Percentiles rank a stretch among this genome's conserved stretches.
Conservation (phyloP, 2,888 invertebrate species). For the Chymomyza caudatula region DNA sequence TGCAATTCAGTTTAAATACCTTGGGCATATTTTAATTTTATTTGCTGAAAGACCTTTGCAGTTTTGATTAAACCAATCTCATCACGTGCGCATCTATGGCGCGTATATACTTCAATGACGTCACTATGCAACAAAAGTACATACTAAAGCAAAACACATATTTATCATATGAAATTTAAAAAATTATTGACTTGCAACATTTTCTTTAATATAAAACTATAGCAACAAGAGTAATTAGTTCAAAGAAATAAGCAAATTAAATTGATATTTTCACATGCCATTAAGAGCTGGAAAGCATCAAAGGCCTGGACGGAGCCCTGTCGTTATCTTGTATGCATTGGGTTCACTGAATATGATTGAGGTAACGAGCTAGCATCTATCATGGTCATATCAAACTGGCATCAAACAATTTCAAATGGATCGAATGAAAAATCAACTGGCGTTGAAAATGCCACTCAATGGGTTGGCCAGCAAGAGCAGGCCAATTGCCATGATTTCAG, state of each 20-base stretch:
- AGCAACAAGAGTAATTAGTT: not conserved
- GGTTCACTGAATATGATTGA: conserved; percentile 56
- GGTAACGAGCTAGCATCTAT: conserved; percentile 68
- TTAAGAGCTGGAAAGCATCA: not conserved
- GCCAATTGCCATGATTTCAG: conserved; percentile 44
- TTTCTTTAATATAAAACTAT: not conserved
- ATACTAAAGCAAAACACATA: not conserved
- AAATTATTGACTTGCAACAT: not conserved
- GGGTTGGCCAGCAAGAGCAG: conserved; percentile 1
- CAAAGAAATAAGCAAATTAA: not conserved
- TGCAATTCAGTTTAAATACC: too few relatives aligned
- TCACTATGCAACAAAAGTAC: not conserved
- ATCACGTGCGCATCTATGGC: not conserved
- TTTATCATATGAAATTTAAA: not conserved
- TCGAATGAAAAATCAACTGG: conserved; percentile 72
- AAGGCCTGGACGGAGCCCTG: not conserved
- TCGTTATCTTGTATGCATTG: conserved; percentile 1
- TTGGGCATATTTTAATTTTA: too few relatives aligned
- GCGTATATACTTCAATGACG: not conserved
- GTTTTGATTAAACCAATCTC: too few relatives aligned
- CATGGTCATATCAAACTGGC: conserved; percentile 71
- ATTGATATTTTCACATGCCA: not conserved
- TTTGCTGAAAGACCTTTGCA: too few relatives aligned
- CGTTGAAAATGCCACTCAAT: conserved; percentile 50
- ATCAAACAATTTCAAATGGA: conserved; percentile 72